Base-by-base conservation (phyloP, 2,113 vertebrate species). In the Vidua chalybeata region DNA sequence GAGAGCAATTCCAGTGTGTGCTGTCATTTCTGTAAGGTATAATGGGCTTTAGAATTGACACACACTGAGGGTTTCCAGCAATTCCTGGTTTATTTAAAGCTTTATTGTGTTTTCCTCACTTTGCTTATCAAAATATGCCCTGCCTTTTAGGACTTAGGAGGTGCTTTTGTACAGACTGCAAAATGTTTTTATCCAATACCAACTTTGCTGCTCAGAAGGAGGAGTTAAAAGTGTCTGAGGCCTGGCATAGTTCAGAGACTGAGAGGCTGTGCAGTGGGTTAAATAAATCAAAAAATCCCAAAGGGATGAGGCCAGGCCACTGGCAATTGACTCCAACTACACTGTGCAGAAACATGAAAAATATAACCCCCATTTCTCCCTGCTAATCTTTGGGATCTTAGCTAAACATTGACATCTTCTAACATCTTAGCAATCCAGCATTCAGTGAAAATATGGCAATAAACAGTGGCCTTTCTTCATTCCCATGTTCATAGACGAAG, bases 201-300 rank as follows among this genome's bases (percentile, higher is more conserved):
- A 86, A 28, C 39, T 93, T 73, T 7, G 1, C 79, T 76, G 51
- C 59, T 90, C 66, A 91, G 46, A 79, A 87, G 41, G 24, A 93
- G 68, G 33, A 96, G 64, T 80, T 93, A 84, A 90, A 69, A 35
- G 33, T 84, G 11, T 74, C 66, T 84, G 58, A 58, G n/a, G 62
- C n/a, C 75, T 94, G 79, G 33, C 59, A 61, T 8, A 58, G 62
- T 81, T 96, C 84, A 93, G 93, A 93, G 90, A 64, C 49, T 33
- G 39, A 4, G 15, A 92, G n/a, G 28, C 77, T 83, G 23, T 71
- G 66, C 83, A 83, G 83, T 71, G 76, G 88, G 43, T 90, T 96
- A 96, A 96, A 67, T 14, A 88, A 35, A 92, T 62, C 89, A 96
- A 94, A 96, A 94, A 93, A 87, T 90, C 90, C 58, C 68, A 78